phyloP scores from a whole-genome alignment of 2,888 invertebrate species.

The Drosophila anomalipes region DNA sequence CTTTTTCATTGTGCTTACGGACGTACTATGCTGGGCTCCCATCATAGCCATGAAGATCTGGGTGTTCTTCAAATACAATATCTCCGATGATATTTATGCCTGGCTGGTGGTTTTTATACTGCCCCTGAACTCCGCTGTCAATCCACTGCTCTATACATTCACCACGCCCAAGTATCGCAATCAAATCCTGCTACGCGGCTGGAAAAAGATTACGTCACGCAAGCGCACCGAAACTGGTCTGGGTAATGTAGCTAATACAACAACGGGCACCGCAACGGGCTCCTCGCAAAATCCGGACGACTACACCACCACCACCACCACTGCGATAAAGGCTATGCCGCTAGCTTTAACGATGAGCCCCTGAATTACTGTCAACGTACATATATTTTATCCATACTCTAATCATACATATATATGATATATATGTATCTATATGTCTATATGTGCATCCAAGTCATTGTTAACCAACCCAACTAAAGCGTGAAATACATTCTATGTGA shows the following conservation, averaged over 20 bases:
- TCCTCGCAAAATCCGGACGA: constrained; percentile 84
- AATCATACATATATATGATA: constrained; percentile 34
- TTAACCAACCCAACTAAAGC: constrained; percentile 58
- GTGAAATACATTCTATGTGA: constrained; percentile 78
- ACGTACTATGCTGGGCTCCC: constrained; percentile 90
- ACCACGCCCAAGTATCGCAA: constrained; percentile 88
- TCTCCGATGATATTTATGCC: constrained; percentile 88
- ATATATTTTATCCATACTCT: constrained; percentile 51
- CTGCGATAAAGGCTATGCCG: constrained; percentile 64
- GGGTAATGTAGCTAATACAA: constrained; percentile 80
- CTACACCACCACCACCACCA: constrained; percentile 45
- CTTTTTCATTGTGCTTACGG: constrained; percentile 90
- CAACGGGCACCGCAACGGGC: constrained; percentile 80
- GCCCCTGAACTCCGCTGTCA: constrained; percentile 89
- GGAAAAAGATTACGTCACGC: constrained; percentile 84
- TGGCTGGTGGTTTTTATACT: constrained; percentile 89
- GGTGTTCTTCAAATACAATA: constrained; percentile 86
- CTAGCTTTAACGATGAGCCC: constrained; percentile 61
- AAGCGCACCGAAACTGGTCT: constrained; percentile 82
- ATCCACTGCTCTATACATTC: constrained; percentile 89
- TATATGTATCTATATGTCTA: constrained; percentile 48
- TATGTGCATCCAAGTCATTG: constrained; percentile 61
- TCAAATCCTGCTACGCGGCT: constrained; percentile 85
- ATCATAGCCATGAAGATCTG: constrained; percentile 88
- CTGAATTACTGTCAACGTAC: constrained; percentile 18